Conservation (phyloP, 2,888 invertebrate genomes). For the Ypsolopha scabrella region DNA sequence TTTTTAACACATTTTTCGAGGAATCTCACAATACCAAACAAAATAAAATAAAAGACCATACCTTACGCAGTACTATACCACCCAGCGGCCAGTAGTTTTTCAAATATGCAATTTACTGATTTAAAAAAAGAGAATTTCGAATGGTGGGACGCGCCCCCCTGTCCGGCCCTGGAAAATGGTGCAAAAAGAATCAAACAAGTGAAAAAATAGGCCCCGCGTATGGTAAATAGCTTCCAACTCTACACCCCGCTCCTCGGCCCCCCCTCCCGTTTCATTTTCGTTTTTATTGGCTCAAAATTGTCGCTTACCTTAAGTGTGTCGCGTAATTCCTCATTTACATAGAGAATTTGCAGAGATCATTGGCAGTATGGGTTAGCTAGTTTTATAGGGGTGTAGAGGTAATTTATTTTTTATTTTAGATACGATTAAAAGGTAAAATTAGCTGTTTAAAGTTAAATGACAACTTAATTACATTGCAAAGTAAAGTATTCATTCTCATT, state of each 20-base stretch:
- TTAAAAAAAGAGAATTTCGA: slow-evolving; percentile 40
- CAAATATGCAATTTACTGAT: slow-evolving; percentile 69
- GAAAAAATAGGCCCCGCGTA: slow-evolving; percentile 52
- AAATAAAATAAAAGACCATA: background rate
- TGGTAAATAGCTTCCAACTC: slow-evolving; percentile 51
- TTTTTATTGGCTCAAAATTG: slow-evolving; percentile 22
- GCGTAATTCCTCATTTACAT: background rate
- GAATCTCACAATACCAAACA: background rate
- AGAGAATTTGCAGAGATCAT: no score
- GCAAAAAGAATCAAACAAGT: slow-evolving; percentile 47
- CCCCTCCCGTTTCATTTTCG: slow-evolving; percentile 19
- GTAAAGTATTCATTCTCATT: no score
- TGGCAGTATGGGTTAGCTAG: no score
- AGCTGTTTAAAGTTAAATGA: no score
- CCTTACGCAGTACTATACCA: background rate
- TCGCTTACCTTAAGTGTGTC: slow-evolving; percentile 12
- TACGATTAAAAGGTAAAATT: no score
- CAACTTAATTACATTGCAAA: no score
- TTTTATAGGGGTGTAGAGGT: no score
- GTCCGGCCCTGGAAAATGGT: slow-evolving; percentile 52
- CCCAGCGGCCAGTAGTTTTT: slow-evolving; percentile 48
- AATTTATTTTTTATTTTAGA: no score
- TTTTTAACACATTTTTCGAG: no score
- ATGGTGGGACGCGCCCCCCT: slow-evolving; percentile 34
- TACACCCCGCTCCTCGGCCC: slow-evolving; percentile 17